Evolutionary conservation across 2,797 vertebrate species (phyloP).

Genomic region (Sebastes trivittatus): DNA sequence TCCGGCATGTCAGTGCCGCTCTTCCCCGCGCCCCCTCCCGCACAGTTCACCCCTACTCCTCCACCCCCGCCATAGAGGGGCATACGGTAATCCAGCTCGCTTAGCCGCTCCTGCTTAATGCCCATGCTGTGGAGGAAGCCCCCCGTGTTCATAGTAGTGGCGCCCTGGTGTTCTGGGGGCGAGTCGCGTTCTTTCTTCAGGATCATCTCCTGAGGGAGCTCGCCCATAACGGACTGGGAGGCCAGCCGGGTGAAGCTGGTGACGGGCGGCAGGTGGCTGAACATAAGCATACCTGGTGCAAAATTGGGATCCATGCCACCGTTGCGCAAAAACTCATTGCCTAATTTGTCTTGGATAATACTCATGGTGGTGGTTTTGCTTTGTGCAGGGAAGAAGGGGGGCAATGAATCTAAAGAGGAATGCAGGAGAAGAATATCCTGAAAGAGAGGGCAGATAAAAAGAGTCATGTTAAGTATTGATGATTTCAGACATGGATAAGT

Average conservation of each 20-base stretch:
- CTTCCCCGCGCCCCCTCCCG: constrained; percentile 76
- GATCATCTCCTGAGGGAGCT: constrained; percentile 93
- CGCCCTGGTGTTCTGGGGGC: constrained; percentile 79
- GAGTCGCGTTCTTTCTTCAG: constrained; percentile 96
- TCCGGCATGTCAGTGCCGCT: constrained; percentile 81
- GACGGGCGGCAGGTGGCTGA: constrained; percentile 97
- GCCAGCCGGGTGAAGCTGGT: constrained; percentile 95
- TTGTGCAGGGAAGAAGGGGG: constrained; percentile 68
- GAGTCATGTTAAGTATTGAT: neutral
- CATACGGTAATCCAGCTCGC: constrained; percentile 90
- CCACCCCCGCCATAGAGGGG: constrained; percentile 76
- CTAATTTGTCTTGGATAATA: constrained; percentile 91
- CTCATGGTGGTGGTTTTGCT: constrained; percentile 81
- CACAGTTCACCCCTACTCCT: constrained; percentile 69
- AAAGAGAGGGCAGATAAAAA: constrained; percentile 31
- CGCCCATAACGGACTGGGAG: constrained; percentile 86
- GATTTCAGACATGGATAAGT: neutral
- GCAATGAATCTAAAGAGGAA: constrained; percentile 69
- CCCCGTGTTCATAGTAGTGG: constrained; percentile 50
- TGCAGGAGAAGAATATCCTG: constrained; percentile 75
- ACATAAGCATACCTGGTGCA: constrained; percentile 95
- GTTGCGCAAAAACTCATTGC: constrained; percentile 93
- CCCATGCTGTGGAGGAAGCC: constrained; percentile 88
- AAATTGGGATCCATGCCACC: constrained; percentile 95
- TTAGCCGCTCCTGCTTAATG: constrained; percentile 95